Base-by-base conservation (phyloP, 2,113 vertebrate species). In the Murina feae region DNA sequence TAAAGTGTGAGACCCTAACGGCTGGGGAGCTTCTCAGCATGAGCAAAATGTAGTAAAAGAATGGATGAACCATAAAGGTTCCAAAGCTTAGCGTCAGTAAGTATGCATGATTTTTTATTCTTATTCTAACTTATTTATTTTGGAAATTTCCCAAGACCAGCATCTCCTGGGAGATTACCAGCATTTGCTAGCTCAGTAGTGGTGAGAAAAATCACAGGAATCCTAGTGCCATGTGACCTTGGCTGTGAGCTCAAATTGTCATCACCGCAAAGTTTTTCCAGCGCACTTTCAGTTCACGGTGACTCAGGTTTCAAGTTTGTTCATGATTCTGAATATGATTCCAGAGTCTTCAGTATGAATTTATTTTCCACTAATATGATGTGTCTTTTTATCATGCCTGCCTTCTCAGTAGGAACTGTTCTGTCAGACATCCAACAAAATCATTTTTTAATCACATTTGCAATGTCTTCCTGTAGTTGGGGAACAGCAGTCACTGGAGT, bases 401-500 rank as follows among this genome's bases (percentile, higher is more conserved):
- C 14, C 37, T 87, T 94, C 90, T 96, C 82, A 37, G 53, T 89
- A 86, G 58, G 79, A 96, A 68, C 66, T 85, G 0, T 68, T 93
- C 83, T 94, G 86, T 94, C 87, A 86, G 63, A 89, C 37, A 65
- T 91, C 89, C 96, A 96, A 96, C 17, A 76, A 95, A 97, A 94
- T 83, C 93, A 80, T 87, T 94, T 96, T 97, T 96, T 69, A 96
- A 75, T 97, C 35, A 91, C 7, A 92, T 95, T 96, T 97, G 4
- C 81, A 96, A 94, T 79, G 69, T 66, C 75, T 96, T 92, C 11
- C 37, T 96, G 11, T 39, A 82, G 49, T 14, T 80, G 42, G 42
- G 30, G 23, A 95, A 95, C 42, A 89, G 58, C 72, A 96, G 84
- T 93, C 60, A 1, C 2, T 95, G 37, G 69, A 30, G 49, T 94